Base-by-base conservation (phyloP, 2,797 vertebrate genomes). In the Pangasius krempfi region DNA sequence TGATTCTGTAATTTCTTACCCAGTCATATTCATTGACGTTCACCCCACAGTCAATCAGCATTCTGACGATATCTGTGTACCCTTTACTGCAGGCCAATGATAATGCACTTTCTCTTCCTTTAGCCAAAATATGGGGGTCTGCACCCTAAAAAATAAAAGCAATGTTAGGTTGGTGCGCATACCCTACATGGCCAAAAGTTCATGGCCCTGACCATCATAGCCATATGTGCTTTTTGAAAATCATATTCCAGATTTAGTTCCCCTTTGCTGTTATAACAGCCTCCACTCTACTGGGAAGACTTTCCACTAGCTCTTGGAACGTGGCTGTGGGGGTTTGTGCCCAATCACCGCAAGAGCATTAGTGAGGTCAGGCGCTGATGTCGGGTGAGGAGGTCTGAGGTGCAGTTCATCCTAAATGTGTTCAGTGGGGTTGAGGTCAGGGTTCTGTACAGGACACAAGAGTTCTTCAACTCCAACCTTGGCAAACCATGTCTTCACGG, bases 21-120 rank as follows among this genome's bases (percentile, higher is more conserved):
- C 98, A 99, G 92, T 99, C 99, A 64, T 99, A 99, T 75, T 99
- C 98, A 83, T 99, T 99, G 8, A 99, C 97, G 72, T 99, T 98
- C 25, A 99, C 98, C 5, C 98, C 98, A 90, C 98, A 99, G 90
- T 99, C 98, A 0, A 99, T 98, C 89, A 99, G 96, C 98, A 99
- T 99, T 93, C 98, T 98, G 86, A 99, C 97, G 56, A 99, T 99
- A 89, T 99, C 98, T 0, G 98, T 98, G 94, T 99, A 99, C 82
- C 99, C 99, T 93, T 99, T 99, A 92, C 98, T 99, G 93, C 98
- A 99, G 88, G 98, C 98, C 93, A 99, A 87, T 0, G 99, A 99
- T 89, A 99, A 91, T 0, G 99, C 98, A 79, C 98, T 99, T 93
- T 99, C 99, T 90, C 99, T 96, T 25, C 98, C 98, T 92, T 99